These are phyloP conservation scores for Protonibea diacanthus DNA, from an alignment of 2,797 vertebrate genomes.

Conservation along the genomic window DNA sequence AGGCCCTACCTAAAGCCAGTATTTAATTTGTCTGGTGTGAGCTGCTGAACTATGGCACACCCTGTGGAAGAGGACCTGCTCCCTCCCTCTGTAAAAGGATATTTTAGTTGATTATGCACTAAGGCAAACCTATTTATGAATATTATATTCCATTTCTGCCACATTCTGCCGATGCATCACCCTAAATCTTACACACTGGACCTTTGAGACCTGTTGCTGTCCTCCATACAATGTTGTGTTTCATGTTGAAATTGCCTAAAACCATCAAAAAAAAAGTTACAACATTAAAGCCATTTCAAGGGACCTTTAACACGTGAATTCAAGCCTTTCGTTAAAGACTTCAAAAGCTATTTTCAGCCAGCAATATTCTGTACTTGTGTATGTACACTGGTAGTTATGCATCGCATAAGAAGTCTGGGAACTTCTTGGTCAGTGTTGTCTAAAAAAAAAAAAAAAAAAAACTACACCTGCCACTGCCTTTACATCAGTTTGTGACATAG, in stretches of 20 bases:
- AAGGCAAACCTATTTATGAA: no score
- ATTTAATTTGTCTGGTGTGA: no score
- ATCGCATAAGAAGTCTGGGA: not conserved
- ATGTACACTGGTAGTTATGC: not conserved
- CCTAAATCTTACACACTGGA: no score
- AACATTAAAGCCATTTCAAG: slow-evolving; percentile 12
- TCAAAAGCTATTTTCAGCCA: slow-evolving; percentile 17
- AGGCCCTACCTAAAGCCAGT: no score
- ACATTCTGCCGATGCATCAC: no score
- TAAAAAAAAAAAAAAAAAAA: not conserved
- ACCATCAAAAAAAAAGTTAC: not conserved
- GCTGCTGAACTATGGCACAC: no score
- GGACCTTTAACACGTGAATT: slow-evolving; percentile 23
- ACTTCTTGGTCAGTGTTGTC: not conserved
- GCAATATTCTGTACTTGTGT: slow-evolving; percentile 9
- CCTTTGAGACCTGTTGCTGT: not conserved
- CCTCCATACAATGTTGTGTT: slow-evolving; percentile 8
- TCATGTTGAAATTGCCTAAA: slow-evolving; percentile 1
- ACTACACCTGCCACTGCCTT: slow-evolving; percentile 18
- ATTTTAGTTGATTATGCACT: no score
- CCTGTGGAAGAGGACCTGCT: no score
- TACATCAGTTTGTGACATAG: slow-evolving; percentile 11
- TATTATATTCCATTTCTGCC: no score
- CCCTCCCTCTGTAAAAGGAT: no score
- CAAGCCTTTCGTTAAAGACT: slow-evolving; percentile 6